phyloP scores from a whole-genome alignment of 2,888 invertebrate species.

The Allolobophora icterica region DNA sequence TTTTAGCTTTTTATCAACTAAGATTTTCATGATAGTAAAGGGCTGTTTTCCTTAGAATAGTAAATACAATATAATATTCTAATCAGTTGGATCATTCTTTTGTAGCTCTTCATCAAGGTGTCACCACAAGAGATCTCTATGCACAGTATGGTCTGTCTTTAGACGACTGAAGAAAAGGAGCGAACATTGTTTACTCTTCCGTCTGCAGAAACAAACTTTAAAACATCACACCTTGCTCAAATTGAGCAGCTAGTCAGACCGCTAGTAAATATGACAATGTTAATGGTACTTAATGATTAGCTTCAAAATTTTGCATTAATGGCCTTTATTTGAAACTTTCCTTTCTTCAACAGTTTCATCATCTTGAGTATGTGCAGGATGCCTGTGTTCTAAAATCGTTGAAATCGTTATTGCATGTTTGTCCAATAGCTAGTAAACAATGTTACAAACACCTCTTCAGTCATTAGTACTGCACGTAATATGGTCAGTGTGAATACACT shows the following conservation, averaged over 20 bases:
- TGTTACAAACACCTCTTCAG: not conserved
- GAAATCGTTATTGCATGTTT: not conserved
- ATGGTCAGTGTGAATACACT: not conserved
- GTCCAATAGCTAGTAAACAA: not conserved
- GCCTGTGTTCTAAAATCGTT: not conserved
- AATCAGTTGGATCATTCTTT: conserved; percentile 33
- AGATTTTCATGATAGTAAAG: not conserved
- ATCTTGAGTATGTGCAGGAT: not conserved
- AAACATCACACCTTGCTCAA: not conserved
- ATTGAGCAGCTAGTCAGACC: not conserved
- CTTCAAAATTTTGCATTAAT: not conserved
- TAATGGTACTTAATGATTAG: not conserved
- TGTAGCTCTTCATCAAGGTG: conserved; percentile 56
- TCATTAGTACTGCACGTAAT: not conserved
- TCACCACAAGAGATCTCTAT: conserved; percentile 57
- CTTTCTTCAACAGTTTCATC: not conserved
- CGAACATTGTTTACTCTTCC: not conserved
- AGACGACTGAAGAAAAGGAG: conserved; percentile 52
- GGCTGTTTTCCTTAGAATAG: not conserved
- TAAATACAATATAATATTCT: conserved; percentile 9
- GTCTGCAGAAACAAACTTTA: conserved; percentile 1
- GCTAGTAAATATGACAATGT: not conserved
- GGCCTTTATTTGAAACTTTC: not conserved
- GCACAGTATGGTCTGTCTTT: conserved; percentile 53
- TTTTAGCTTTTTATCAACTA: not conserved